Base-by-base conservation (phyloP, 2,888 invertebrate genomes). In the Eremobia ochroleuca region DNA sequence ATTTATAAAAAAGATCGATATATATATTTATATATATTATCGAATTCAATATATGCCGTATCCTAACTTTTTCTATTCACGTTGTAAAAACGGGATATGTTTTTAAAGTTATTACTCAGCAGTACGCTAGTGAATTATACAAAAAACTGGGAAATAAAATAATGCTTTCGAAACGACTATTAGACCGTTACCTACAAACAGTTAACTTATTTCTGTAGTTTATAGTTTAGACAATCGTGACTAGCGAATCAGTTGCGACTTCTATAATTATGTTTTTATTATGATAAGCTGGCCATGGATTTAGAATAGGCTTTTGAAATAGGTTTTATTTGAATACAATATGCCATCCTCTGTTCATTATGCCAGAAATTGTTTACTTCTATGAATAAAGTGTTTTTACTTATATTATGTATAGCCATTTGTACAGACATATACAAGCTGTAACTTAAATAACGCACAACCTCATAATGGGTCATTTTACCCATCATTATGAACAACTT, bases 141-240 rank as follows among this genome's bases (percentile, higher is more conserved):
- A 73, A 85, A 80, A 80, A 85, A 65, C 64, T 74, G 58, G 64
- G 46, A 65, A 81, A 81, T 75, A 52, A 58, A 18, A 65, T 76
- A 77, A 86, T 75, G 64, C 55, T 86, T 75, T 82, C 58, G 59
- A 72, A 84, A 86, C 65, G 76, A 73, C 69, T 72, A n/a, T 61
- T 1, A 68, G 25, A 84, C 85, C 70, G 85, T 87, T 87, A 76
- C 37, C 15, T 58, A 73, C 66, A 25, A 66, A 81, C 78, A 73
- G 85, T 71, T 9, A 71, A 65, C 34, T 52, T 37, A 37, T n/a
- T 79, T 69, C 62, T 81, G 49, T 37, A 74, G 55, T 66, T 66
- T 21, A 55, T 62, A 31, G 58, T 62, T 61, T 37, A 65, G 55
- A 75, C 46, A 64, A 40, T 69, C 85, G 83, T 85, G 82, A 66